A percentile compares a stretch with the other conserved stretches of the same genome.
phyloP scores from a whole-genome alignment of 2,113 vertebrate species.

The Pelecanoides urinatrix region DNA sequence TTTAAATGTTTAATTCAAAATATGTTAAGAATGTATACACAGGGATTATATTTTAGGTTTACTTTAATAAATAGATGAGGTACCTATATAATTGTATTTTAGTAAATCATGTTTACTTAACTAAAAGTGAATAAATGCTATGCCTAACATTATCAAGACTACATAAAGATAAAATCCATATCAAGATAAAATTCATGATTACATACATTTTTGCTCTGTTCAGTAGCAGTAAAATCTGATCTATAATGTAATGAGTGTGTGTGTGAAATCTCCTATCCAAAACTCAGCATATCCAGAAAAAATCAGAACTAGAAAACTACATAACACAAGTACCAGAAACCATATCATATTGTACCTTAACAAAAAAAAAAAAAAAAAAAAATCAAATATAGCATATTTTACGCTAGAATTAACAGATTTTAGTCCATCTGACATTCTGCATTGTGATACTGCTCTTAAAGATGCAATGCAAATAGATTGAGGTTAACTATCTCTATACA shows the following conservation, averaged over 20 bases:
- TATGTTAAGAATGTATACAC: not conserved
- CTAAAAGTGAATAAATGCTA: not conserved
- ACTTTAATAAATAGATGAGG: not conserved
- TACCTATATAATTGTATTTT: not conserved
- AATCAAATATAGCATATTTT: not conserved
- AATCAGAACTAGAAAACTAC: not conserved
- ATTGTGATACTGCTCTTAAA: not conserved
- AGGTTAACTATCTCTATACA: not conserved
- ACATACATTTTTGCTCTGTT: not conserved
- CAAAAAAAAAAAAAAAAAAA: not conserved
- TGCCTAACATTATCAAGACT: not conserved
- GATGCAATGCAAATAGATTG: not conserved
- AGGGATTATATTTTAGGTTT: not conserved
- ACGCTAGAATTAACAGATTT: not conserved
- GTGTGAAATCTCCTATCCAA: not conserved
- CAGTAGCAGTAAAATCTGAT: not conserved
- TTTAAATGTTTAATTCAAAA: not conserved
- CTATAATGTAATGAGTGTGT: not conserved
- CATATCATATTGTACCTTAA: not conserved
- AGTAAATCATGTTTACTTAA: not conserved
- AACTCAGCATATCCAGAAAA: not conserved
- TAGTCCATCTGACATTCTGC: not conserved
- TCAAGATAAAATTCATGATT: not conserved
- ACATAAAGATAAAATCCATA: not conserved
- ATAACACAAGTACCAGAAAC: not conserved